Percentiles rank a stretch among this genome's conserved stretches.
Conservation (phyloP, 2,797 vertebrate genomes). For the Parauchenoglanis punctatus region DNA sequence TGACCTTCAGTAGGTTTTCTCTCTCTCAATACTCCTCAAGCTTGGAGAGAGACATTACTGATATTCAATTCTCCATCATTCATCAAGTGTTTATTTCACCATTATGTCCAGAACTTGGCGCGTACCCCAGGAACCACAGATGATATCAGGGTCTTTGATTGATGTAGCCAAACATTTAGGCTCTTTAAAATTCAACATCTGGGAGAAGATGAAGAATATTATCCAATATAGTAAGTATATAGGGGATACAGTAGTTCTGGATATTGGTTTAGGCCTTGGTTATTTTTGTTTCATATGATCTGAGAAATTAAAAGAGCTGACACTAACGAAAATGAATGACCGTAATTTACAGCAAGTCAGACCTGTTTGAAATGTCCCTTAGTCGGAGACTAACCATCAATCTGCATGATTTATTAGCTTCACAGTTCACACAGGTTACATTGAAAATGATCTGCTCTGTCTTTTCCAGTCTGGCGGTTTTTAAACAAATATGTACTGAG, state of each 20-base stretch:
- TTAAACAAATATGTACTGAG: background rate
- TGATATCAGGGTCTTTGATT: constrained; percentile 67
- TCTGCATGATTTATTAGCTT: background rate
- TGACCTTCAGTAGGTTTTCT: background rate
- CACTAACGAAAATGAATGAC: background rate
- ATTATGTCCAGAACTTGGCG: constrained; percentile 74
- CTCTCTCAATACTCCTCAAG: background rate
- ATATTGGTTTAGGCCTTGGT: background rate
- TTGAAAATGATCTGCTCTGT: background rate
- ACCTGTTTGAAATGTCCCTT: background rate
- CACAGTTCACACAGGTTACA: background rate
- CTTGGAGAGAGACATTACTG: background rate
- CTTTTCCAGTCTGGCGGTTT: background rate
- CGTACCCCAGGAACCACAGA: constrained; percentile 64
- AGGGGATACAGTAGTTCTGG: background rate
- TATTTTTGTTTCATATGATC: background rate
- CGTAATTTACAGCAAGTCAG: background rate
- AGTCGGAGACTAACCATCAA: background rate
- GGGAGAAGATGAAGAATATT: constrained; percentile 79
- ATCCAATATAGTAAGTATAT: constrained; percentile 75
- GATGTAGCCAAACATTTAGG: constrained; percentile 78
- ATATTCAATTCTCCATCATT: background rate
- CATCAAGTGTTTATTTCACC: constrained; percentile 9
- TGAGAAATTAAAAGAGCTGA: background rate
- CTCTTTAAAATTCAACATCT: constrained; percentile 77